Base-by-base conservation (phyloP, 92 coral and sea anemone species). In the Palythoa caribaeorum region DNA sequence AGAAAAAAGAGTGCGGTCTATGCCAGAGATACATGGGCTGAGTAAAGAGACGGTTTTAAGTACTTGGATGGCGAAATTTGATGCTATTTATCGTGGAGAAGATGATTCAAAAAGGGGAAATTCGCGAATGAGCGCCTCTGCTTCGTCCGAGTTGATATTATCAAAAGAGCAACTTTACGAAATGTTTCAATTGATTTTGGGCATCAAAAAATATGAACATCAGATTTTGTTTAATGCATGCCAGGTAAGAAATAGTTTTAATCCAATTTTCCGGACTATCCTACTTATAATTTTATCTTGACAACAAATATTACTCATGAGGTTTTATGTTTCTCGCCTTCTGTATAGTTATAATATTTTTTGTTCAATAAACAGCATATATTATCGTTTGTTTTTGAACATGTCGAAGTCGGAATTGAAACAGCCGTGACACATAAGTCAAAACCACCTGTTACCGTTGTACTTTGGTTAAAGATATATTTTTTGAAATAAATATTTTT, bases 41-140 rank as follows among this genome's bases (percentile, higher is more conserved):
- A 97, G 98, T 37, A 95, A 94, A 81, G 99, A 97, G 77, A 97
- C 99, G 13, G 98, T 97, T 4, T 83, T 97, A 15, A 97, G 98
- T 68, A 92, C 98, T 11, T 97, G 99, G 99, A 97, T 95, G 98
- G 98, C 98, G 0, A 97, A 97, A 68, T 95, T 95, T 76, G 99
- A 97, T 79, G 94, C 99, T 1, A 95, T 97, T 74, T 97, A 95
- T 90, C 95, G 99, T 35, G 99, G 99, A 38, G 99, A 94, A 60
- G 99, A 97, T 38, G 94, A 97, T 28, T 92, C 96, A 5, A 94
- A 92, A 74, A 93, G 92, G 66, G 94, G 95, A 20, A 87, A 96
- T 16, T 88, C 92, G 37, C 88, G 98, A 47, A 90, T 95, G 48
- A 93, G 95, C 0, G 93, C 98, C 2, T 85, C 97, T 0, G 96